Base-by-base conservation (phyloP, 2,888 invertebrate species). In the Liopterus haemorrhoidalis region DNA sequence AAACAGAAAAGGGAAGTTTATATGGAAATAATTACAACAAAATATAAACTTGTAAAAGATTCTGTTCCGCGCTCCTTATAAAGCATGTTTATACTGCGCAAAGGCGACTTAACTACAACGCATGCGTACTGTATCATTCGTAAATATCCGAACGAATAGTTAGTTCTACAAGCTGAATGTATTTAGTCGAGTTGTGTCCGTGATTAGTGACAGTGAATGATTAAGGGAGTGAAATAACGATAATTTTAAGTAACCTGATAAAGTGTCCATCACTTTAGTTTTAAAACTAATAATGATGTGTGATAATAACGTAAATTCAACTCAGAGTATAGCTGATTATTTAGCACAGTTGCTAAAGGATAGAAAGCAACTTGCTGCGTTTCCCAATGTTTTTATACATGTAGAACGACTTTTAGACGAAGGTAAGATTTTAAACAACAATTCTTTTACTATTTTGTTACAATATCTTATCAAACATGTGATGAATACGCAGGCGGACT, bases 291-390 rank as follows among this genome's bases (percentile, higher is more conserved):
- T 41, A 56, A 66, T 59, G 57, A 69, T 69, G 69, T 65, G 67
- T 57, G 68, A 68, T 56, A 61, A 63, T 52, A 61, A 55, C 44
- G 59, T 56, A 52, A 65, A 66, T 30, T 87, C 85, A 70, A 91
- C 91, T 74, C 91, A 92, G 73, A 92, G 91, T 78, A 90, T 92
- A 78, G 94, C 97, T 75, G 97, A 99, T 79, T 99, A 99, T 79
- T 82, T 99, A 80, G 95, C 97, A 71, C 97, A 99, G 79, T 83
- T 99, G 77, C 82, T 99, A 71, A 99, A 99, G 82, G 99, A 99
- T 82, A 92, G 96, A 79, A 97, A 97, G 79, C 96, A 97, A 79
- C 82, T 99, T 71, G 93, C 94, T 67, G 96, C 96, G 69, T 95
- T 99, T 78, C 97, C 97, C 62, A 96, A 95, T 81, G 92, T 97